phyloP scores from a whole-genome alignment of 2,888 invertebrate species.

The Creontiades dilutus region DNA sequence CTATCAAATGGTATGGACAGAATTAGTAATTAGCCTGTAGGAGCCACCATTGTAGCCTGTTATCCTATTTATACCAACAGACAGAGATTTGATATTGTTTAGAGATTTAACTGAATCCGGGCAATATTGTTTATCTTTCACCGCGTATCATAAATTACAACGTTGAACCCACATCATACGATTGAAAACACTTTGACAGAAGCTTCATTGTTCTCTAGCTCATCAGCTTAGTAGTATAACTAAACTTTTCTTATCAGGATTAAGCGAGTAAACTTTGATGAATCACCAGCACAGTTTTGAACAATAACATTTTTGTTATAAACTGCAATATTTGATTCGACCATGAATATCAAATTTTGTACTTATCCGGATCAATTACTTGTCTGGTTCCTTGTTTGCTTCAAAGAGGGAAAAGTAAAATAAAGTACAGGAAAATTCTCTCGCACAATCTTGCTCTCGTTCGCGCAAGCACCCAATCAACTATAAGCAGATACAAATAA shows the following conservation, averaged over 20 bases:
- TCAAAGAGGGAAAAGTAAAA: no score
- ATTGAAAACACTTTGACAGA: not conserved
- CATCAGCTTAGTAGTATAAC: not conserved
- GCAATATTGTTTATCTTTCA: not conserved
- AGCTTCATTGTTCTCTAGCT: not conserved
- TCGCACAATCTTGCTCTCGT: no score
- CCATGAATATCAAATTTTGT: no score
- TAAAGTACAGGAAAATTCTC: no score
- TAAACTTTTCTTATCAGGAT: conserved; percentile 14
- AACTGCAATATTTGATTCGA: no score
- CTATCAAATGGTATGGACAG: not conserved
- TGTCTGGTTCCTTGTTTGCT: no score
- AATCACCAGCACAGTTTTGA: not conserved
- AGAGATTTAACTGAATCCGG: not conserved
- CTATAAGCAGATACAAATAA: no score
- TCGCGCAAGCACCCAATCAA: no score
- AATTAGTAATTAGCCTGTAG: not conserved
- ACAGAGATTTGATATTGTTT: not conserved
- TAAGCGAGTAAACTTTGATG: not conserved
- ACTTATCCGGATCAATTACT: no score
- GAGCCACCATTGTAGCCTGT: no score
- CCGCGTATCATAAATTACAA: not conserved
- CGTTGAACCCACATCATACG: not conserved
- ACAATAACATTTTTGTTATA: no score
- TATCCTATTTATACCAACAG: not conserved